Evolutionary conservation across 1,140 invertebrate species (phyloP), one percentile per base, ranked within the genome.

Genomic region (Steinernema khuongi): DNA sequence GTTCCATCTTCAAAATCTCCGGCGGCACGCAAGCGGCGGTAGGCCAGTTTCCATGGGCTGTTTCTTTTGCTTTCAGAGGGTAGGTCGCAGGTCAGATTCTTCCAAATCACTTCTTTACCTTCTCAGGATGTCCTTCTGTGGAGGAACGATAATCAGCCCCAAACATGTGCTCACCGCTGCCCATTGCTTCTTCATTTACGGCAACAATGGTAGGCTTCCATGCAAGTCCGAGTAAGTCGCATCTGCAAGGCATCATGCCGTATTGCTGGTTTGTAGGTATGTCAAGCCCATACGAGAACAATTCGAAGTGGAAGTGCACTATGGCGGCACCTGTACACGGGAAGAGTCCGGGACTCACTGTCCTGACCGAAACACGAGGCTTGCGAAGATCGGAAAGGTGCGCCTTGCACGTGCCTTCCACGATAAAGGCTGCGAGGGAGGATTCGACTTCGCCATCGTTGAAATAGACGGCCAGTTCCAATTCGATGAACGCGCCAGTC

Each of bases 121-220:
- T 41, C n/a, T 41, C 36, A 41, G 36, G 36, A 7, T 11, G n/a
- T 11, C 7, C 36, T 11, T 19, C 29, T 67, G 66, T 19, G 66
- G 66, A 22, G 66, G 66, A 30, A 67, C 66, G 22, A 30, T 67
- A 7, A 67, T 67, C 22, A 26, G 22, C 19, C 66, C 66, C 29
- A 67, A 67, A 19, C 29, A 67, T 19, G 7, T 67, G 7, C 29
- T 67, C 17, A 11, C 66, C 22, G 66, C 66, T 19, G 66, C 66
- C 19, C 66, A 67, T 19, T 67, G 66, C 19, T 67, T 67, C 66
- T 41, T 41, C 36, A n/a, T 11, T 41, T 41, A 41, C 36, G n/a
- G 36, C 36, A 41, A 41, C 36, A n/a, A 41, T 41, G 36, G 36
- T n/a, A n/a, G n/a, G n/a, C n/a, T 41, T 11, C 36, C 36, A n/a